Evolutionary conservation across 2,797 vertebrate genomes (phyloP).

Genomic region (Liasis olivaceus): DNA sequence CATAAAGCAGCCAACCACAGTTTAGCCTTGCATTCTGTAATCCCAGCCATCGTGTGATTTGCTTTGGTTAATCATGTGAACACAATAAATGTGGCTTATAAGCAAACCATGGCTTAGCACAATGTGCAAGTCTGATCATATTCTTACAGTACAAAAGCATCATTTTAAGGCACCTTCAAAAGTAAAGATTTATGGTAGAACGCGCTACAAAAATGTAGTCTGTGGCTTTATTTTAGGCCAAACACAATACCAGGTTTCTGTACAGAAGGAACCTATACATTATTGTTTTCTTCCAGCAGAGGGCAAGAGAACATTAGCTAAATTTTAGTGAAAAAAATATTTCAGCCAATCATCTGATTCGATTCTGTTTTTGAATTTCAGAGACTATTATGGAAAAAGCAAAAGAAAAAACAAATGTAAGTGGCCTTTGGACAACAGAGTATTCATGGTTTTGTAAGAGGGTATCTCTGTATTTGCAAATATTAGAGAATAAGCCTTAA

Average conservation of each 20-base stretch:
- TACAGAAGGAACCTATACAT: neutral
- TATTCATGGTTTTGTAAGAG: neutral
- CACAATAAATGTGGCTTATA: neutral
- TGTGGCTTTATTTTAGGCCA: neutral
- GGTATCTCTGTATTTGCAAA: neutral
- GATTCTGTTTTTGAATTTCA: constrained; percentile 1
- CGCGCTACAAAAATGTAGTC: neutral
- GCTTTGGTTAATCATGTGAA: neutral
- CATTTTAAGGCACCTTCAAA: neutral
- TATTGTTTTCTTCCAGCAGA: constrained; percentile 57
- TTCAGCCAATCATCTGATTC: neutral
- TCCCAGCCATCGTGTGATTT: neutral
- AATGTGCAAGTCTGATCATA: neutral
- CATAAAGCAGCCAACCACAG: neutral
- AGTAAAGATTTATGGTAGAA: neutral
- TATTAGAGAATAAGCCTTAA: neutral
- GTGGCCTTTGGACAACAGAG: neutral
- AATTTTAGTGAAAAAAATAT: neutral
- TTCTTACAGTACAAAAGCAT: neutral
- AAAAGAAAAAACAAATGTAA: neutral
- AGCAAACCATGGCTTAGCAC: neutral
- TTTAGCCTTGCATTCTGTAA: neutral
- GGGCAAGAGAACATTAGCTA: constrained; percentile 59
- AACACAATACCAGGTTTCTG: neutral
- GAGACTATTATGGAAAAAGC: neutral